Percentiles rank a stretch among this genome's conserved stretches.
phyloP scores from a whole-genome alignment of 1,140 invertebrate genomes.

The Diabrotica undecimpunctata region DNA sequence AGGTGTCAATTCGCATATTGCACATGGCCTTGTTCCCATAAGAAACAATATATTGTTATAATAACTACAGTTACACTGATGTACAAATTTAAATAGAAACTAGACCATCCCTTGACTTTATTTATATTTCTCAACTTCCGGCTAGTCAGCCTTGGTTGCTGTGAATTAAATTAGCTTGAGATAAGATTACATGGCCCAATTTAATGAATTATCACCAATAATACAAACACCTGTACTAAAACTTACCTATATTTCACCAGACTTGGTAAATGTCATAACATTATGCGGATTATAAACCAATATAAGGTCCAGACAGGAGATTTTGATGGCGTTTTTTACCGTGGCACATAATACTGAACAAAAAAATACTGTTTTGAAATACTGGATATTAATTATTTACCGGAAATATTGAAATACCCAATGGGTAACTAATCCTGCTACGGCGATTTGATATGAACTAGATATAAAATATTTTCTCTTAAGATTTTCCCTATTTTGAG shows the following conservation, averaged over 20 bases:
- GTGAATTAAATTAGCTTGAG: not conserved
- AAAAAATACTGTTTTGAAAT: conserved; percentile 9
- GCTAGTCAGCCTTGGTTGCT: not conserved
- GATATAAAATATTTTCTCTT: not conserved
- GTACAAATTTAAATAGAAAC: not conserved
- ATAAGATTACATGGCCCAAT: not conserved
- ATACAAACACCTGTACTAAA: conserved; percentile 6
- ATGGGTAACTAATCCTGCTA: not conserved
- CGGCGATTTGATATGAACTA: not conserved
- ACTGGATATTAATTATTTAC: not conserved
- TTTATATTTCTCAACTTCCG: not conserved
- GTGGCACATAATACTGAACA: conserved; percentile 7
- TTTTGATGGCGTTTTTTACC: not conserved
- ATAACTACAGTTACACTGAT: not conserved
- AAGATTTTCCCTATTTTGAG: conserved; percentile 9
- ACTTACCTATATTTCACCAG: conserved; percentile 10
- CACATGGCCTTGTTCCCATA: conserved; percentile 1
- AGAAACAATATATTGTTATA: not conserved
- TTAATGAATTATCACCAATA: not conserved
- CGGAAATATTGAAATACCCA: not conserved
- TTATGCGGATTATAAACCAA: not conserved
- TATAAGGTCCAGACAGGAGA: not conserved
- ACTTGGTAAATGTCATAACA: not conserved
- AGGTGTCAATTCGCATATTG: not conserved
- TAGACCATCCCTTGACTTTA: not conserved